Conservation (phyloP, 2,113 vertebrate species). For the Scomber colias region DNA sequence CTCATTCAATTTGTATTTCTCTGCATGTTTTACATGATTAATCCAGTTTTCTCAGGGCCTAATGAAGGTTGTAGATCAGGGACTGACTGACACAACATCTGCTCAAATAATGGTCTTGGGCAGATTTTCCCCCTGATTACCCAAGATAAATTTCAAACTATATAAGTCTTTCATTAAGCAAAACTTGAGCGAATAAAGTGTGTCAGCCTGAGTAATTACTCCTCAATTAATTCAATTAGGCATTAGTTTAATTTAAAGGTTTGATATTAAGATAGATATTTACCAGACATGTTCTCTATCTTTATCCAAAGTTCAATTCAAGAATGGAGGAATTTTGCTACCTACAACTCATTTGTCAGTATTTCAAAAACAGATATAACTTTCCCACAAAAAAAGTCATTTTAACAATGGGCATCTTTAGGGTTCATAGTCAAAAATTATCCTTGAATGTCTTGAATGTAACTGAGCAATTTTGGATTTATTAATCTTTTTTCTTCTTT, state of each 20-base stretch:
- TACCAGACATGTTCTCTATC: not conserved
- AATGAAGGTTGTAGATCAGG: slow-evolving; percentile 40
- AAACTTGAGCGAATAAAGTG: slow-evolving; percentile 4
- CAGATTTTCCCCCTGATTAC: not conserved
- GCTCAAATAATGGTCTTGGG: slow-evolving; percentile 1
- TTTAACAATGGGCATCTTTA: too few relatives aligned
- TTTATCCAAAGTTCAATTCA: not conserved
- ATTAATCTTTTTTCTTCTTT: not conserved
- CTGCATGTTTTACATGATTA: slow-evolving; percentile 31
- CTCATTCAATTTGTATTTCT: slow-evolving; percentile 12
- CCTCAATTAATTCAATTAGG: slow-evolving; percentile 7
- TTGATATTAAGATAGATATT: not conserved
- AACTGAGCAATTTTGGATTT: not conserved
- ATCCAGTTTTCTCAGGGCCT: slow-evolving; percentile 18
- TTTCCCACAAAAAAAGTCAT: too few relatives aligned
- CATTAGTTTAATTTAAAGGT: not conserved
- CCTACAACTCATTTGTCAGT: too few relatives aligned
- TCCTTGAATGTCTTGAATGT: not conserved
- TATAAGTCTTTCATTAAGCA: not conserved
- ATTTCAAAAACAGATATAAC: too few relatives aligned
- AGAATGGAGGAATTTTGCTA: not conserved
- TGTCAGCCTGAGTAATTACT: slow-evolving; percentile 9
- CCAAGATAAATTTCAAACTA: slow-evolving; percentile 4
- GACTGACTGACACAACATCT: slow-evolving; percentile 27
- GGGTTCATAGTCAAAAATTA: not conserved